These are phyloP conservation scores for Sapayoa aenigma DNA, from an alignment of 2,113 vertebrate genomes.

Conservation along the genomic window DNA sequence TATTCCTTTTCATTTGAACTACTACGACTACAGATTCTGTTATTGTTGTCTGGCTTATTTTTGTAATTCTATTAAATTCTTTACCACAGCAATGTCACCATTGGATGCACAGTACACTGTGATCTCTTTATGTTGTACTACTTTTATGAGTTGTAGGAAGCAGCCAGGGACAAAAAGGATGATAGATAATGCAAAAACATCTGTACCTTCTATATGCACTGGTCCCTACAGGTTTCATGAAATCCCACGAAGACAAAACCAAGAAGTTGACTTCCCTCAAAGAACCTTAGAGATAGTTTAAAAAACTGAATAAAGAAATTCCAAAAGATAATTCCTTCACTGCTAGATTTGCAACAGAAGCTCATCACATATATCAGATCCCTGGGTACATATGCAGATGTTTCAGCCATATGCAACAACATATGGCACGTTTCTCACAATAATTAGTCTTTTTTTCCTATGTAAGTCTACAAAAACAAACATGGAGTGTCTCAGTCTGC, in stretches of 20 bases:
- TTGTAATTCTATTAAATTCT: background rate
- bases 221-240: background rate
- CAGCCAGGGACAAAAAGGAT: background rate
- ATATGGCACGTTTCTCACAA: background rate
- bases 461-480: background rate
- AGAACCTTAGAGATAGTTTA: background rate
- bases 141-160: background rate
- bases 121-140: background rate
- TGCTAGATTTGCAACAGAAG: constrained; percentile 17
- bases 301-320: background rate
- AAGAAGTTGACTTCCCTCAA: background rate
- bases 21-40: background rate
- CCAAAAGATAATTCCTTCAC: background rate
- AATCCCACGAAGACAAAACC: background rate
- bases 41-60: background rate
- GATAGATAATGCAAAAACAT: background rate
- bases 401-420: constrained; percentile 56
- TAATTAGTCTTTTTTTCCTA: constrained; percentile 22
- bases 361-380: constrained; percentile 15
- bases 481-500: background rate
- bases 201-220: background rate
- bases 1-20: background rate
- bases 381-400: constrained; percentile 48
- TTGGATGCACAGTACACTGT: background rate
- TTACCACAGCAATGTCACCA: background rate